Evolutionary conservation across 2,113 vertebrate species (phyloP), one percentile per base, ranked within the genome.

Genomic region (Gobius niger): DNA sequence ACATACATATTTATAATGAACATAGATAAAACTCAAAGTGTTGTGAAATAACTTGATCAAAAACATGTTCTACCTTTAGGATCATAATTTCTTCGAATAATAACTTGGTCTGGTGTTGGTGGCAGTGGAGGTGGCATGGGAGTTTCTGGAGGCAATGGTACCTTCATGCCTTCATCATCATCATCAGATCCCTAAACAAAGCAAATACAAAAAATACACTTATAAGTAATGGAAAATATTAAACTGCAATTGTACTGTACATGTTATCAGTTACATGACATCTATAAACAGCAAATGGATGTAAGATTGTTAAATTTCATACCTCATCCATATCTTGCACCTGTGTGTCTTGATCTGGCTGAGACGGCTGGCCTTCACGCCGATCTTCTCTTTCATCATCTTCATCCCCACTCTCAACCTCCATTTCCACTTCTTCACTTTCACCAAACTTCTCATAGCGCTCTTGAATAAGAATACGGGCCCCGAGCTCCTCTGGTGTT

Each of bases 311-410:
- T 61, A 13, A 40, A n/a, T n/a, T n/a, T 18, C 69, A 80, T 19
- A 99, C 98, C 95, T 99, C 98, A 60, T 99, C 98, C 98, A 99
- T 99, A 76, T 99, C 98, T 82, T 99, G 98, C 62, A 99, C 93
- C 92, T 98, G 96, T 6, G 97, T 99, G 81, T 99, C 98, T 85
- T 99, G 97, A 86, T 99, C 98, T 51, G 93, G 91, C 42, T 97
- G 98, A 16, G 93, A 83, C 7, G 94, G 85, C 0, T 94, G 82
- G 54, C 95, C 94, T 5, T 93, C 92, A 0, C 88, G 54, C 44
- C 97, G 93, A 34, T 88, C 84, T 42, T 94, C 92, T 7, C 96
- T 91, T 44, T 94, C 95, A 44, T 94, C 93, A 0, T 97, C 96
- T 19, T 99, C 97, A 62, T 98, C 96, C 57, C 99, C 98, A 41